Base-by-base conservation (phyloP, 1,140 invertebrate genomes). In the Drosophila mayri region DNA sequence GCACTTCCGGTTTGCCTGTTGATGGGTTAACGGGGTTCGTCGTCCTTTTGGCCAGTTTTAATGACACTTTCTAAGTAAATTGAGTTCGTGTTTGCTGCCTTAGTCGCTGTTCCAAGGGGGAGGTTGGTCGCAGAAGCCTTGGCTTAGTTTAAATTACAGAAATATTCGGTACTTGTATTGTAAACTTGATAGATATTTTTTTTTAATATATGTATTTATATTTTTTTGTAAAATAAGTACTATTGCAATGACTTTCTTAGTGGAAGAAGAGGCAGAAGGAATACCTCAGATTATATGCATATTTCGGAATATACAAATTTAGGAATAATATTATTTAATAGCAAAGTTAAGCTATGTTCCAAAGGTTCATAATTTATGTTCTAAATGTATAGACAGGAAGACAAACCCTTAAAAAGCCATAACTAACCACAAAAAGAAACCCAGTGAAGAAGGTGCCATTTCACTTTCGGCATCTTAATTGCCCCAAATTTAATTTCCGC, bases 401-500 rank as follows among this genome's bases (percentile, higher is more conserved):
- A 4, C 8, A 32, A 18, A 32, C 52, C 52, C 52, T 55, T 55
- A 22, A 55, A 38, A 55, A 14, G 14, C 50, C 50, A 54, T 37
- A 54, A 37, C 32, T 64, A 16, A 12, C 18, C 35, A 28, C 32
- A 40, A 57, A 0, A 60, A 59, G 54, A 41, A 28, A 28, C 35
- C 30, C n/a, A n/a, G 61, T 11, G 14, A 64, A 30, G 14, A 61
- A 32, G 54, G 12, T 62, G 38, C 16, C 38, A 35, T 63, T 47
- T 47, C 59, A 22, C 40, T 40, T 66, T 47, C 58, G 32, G n/a
- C 37, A 60, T 44, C 71, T 76, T 88, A 88, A 88, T 86, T 86
- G 84, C 76, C 64, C 79, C 67, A 83, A 87, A 87, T 87, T 87
- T 77, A 87, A 87, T 87, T 80, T 87, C 83, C 83, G 84, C 84